Conservation (phyloP, 2,113 vertebrate genomes). For the Brachypodius melanocephalos region DNA sequence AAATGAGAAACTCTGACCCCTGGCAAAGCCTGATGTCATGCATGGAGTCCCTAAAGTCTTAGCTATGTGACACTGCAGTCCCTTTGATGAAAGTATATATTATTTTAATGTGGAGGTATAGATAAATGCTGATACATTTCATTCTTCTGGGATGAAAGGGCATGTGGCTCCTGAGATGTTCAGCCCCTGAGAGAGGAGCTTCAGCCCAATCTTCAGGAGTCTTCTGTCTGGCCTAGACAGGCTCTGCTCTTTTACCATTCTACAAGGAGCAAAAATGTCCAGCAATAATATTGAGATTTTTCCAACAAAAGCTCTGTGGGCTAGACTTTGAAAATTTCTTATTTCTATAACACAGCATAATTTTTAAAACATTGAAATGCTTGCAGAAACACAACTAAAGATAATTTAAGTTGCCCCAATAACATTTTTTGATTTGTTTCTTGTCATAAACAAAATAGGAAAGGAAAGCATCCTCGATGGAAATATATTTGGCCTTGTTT, state of each 20-base stretch:
- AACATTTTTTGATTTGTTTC: background rate
- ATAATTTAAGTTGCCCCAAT: background rate
- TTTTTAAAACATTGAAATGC: background rate
- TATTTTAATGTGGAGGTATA: background rate
- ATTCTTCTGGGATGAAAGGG: background rate
- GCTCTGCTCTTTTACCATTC: background rate
- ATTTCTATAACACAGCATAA: background rate
- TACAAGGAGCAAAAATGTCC: background rate
- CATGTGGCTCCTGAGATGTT: fast-evolving
- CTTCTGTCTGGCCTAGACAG: background rate
- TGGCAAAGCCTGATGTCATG: background rate
- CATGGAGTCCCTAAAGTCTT: background rate
- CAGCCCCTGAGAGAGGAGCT: background rate
- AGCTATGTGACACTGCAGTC: background rate
- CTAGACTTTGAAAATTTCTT: background rate
- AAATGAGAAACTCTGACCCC: background rate
- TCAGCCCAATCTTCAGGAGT: background rate
- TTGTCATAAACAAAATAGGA: slow-evolving; percentile 23
- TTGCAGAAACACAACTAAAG: background rate
- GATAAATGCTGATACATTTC: background rate
- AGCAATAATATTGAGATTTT: background rate
- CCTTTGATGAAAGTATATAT: background rate
- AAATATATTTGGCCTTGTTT: slow-evolving; percentile 12
- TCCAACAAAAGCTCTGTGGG: background rate
- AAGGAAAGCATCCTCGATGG: background rate